Evolutionary conservation across 2,888 invertebrate species (phyloP), one percentile per base, ranked within the genome.

Genomic region (Prosapia bicincta): DNA sequence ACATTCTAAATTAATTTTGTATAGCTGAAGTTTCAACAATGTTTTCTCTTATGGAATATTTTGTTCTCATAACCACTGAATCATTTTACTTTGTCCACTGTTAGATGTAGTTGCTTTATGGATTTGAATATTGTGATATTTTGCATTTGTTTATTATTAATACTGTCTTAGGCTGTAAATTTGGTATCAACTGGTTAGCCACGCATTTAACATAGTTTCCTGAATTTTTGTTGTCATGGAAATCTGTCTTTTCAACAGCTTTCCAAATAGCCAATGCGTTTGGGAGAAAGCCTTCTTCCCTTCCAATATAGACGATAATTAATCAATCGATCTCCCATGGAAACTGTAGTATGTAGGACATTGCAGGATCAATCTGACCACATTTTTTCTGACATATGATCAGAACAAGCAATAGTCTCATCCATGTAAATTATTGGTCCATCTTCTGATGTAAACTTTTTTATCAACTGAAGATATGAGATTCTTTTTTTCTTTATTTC

Each of bases 401-500:
- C 2, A 15, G 38, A 38, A 38, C 9, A 15, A 38, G 15, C 15
- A 13, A 13, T 13, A 10, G 38, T 13, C 13, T 38, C 38, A 13
- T 38, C 38, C 2, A 66, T 13, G 23, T 66, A 66, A 6, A 66
- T 25, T 66, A 66, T 66, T 66, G 66, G 66, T 10, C 66, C 2
- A 1, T 13, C 15, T n/a, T 25, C 10, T 66, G 23, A 3, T 66
- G 10, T 23, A 13, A 20, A 66, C 6, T 10, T 1, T 66, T 25
- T 25, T 7, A 66, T 1, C 20, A 10, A 9, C 66, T 32, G 66
- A 13, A 72, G 28, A 23, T 72, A 72, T 24, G 26, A 13, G 10
- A 72, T 72, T n/a, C 66, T 5, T 30, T 72, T 65, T 30, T 72
- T 66, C 20, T 66, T 3, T 7, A 72, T 66, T 3, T 72, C 72